Percentiles rank a stretch among this genome's conserved stretches.
Conservation (phyloP, 2,888 invertebrate species). For the Eumacrocentrus americanus region DNA sequence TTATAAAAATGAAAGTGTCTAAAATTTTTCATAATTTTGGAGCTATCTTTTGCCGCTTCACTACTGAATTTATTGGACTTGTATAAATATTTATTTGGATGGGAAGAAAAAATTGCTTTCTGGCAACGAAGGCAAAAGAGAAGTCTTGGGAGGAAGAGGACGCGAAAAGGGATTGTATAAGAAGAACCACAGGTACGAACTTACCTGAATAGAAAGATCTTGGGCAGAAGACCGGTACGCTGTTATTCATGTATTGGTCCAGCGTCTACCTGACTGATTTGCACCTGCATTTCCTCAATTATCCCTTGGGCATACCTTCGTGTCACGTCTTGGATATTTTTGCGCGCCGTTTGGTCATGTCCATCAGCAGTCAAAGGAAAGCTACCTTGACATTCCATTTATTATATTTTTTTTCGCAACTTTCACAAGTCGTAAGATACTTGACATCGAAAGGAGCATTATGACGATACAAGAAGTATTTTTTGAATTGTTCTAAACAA, state of each 20-base stretch:
- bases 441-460: too few relatives aligned
- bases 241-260: constrained; percentile 6
- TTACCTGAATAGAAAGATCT: constrained; percentile 20
- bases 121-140: background rate
- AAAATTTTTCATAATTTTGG: background rate
- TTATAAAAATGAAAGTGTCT: background rate
- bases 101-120: background rate
- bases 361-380: too few relatives aligned
- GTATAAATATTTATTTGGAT: too few relatives aligned
- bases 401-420: too few relatives aligned
- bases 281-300: constrained; percentile 28
- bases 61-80: too few relatives aligned
- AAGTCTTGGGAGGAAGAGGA: background rate
- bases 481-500: too few relatives aligned
- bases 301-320: background rate
- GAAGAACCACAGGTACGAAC: constrained; percentile 18
- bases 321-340: constrained; percentile 20
- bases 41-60: background rate
- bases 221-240: constrained; percentile 17
- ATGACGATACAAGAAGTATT: too few relatives aligned
- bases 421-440: too few relatives aligned
- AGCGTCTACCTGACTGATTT: constrained; percentile 25
- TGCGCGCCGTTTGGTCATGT: too few relatives aligned
- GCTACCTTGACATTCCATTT: too few relatives aligned
- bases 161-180: constrained; percentile 7